Conservation (phyloP, 2,888 invertebrate species). For the Nebria salina region DNA sequence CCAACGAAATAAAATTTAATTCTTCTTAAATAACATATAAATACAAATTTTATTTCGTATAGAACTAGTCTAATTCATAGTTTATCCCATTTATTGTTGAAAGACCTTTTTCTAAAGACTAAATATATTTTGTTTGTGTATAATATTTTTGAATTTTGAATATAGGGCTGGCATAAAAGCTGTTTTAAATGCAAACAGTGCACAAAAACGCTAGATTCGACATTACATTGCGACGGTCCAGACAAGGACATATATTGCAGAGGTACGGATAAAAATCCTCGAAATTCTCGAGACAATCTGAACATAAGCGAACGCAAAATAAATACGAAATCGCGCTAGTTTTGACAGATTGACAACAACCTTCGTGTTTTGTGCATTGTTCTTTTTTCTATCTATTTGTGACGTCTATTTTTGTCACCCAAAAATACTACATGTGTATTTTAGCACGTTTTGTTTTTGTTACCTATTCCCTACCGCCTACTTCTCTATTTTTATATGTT, state of each 20-base stretch:
- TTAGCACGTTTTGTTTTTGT: slow-evolving; percentile 31
- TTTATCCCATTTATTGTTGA: neutral
- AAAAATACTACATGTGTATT: slow-evolving; percentile 14
- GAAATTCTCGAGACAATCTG: slow-evolving; percentile 14
- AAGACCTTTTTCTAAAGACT: neutral
- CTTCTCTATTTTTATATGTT: neutral
- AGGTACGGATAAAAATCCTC: slow-evolving; percentile 68
- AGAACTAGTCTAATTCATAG: neutral
- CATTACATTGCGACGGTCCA: slow-evolving; percentile 91
- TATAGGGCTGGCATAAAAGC: slow-evolving; percentile 86
- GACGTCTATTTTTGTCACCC: neutral
- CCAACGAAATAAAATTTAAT: no score
- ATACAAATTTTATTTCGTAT: no score
- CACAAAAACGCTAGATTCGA: slow-evolving; percentile 85
- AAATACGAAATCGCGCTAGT: slow-evolving; percentile 7
- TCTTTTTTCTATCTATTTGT: slow-evolving; percentile 6
- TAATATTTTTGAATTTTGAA: slow-evolving; percentile 29
- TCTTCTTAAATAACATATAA: no score
- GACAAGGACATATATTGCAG: slow-evolving; percentile 92
- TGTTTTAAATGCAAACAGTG: slow-evolving; percentile 91
- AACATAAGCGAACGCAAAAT: slow-evolving; percentile 16
- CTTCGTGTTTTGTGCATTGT: slow-evolving; percentile 44
- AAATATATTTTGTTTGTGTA: slow-evolving; percentile 12
- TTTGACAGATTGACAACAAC: slow-evolving; percentile 18
- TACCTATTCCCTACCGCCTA: slow-evolving; percentile 3